Base-by-base conservation (phyloP, 2,888 invertebrate genomes). In the Orthosia cruda region DNA sequence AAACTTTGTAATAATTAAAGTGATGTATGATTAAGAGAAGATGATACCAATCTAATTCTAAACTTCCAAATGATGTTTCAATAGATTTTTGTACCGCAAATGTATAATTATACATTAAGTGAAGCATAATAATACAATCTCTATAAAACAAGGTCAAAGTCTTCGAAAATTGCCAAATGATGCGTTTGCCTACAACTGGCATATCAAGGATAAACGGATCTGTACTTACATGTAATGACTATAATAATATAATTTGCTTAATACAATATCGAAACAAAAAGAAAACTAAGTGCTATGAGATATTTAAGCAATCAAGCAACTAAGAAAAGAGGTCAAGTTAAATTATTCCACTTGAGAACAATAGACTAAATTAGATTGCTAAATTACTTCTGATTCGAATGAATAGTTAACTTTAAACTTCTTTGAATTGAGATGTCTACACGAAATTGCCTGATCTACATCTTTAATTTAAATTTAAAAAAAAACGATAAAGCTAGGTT, bases 151-250 rank as follows among this genome's bases (percentile, higher is more conserved):
- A 80, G 80, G 83, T 62, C 62, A 67, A 63, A 70, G 40, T 64
- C 65, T 61, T 71, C 5, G 9, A 59, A 64, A 40, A 71, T 77
- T 68, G 40, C 76, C 13, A 70, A 75, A 81, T 71, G 68, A 77
- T 77, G 78, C 45, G 47, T 61, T 54, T 52, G 58, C 32, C 58
- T 72, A 63, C 55, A 49, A 73, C 40, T 72, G 71, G 71, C 74
- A 70, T 58, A 79, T 81, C 85, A 85, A 86, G 87, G 85, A 68
- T 58, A 85, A 71, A 74, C 54, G 13, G 71, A 77, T 76, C 49
- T 66, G 54, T 63, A 71, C 50, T 76, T 74, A 74, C 5, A 65
- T 73, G 32, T 71, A 77, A 85, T 47, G n/a, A 85, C 47, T 69
- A 49, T 52, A 74, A 81, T 81, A 57, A 54, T 47, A 61, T 67